Conservation (phyloP, 1,140 invertebrate species). For the Macrostomum lignano region DNA sequence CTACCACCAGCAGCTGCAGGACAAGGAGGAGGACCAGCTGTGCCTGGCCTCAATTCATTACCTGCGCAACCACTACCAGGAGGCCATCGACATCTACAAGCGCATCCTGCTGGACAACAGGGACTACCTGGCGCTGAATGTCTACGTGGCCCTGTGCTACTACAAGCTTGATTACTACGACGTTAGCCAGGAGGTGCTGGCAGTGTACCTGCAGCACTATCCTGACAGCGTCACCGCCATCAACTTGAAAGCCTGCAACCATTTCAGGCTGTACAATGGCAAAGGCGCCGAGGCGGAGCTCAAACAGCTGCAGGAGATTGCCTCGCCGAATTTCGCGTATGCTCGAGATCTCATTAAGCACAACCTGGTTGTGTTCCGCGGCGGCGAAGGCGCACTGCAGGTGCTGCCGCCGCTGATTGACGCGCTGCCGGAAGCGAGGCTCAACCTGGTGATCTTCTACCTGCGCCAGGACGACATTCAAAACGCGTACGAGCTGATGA, state of each 20-base stretch:
- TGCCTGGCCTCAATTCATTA: slow-evolving; percentile 85
- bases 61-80: slow-evolving; percentile 72
- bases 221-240: slow-evolving; percentile 72
- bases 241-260: slow-evolving; percentile 69
- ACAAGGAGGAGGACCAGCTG: slow-evolving; percentile 69
- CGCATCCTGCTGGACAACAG: slow-evolving; percentile 65
- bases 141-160: slow-evolving; percentile 84
- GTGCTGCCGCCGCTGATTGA: slow-evolving; percentile 64
- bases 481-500: slow-evolving; percentile 62
- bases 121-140: slow-evolving; percentile 67
- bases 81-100: slow-evolving; percentile 96
- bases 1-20: slow-evolving; percentile 50
- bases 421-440: slow-evolving; percentile 71
- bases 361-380: slow-evolving; percentile 66
- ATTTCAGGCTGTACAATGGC: slow-evolving; percentile 65
- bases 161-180: slow-evolving; percentile 66
- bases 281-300: slow-evolving; percentile 44
- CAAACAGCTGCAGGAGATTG: slow-evolving; percentile 36
- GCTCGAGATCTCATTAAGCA: slow-evolving; percentile 72
- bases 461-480: slow-evolving; percentile 52
- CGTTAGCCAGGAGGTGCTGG: slow-evolving; percentile 45
- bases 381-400: slow-evolving; percentile 67
- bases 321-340: slow-evolving; percentile 47
- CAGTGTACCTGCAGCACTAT: slow-evolving; percentile 64
- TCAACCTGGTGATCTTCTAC: slow-evolving; percentile 82